These are phyloP conservation scores for Drosophila cognata DNA, from an alignment of 2,888 invertebrate species.

Conservation along the genomic window DNA sequence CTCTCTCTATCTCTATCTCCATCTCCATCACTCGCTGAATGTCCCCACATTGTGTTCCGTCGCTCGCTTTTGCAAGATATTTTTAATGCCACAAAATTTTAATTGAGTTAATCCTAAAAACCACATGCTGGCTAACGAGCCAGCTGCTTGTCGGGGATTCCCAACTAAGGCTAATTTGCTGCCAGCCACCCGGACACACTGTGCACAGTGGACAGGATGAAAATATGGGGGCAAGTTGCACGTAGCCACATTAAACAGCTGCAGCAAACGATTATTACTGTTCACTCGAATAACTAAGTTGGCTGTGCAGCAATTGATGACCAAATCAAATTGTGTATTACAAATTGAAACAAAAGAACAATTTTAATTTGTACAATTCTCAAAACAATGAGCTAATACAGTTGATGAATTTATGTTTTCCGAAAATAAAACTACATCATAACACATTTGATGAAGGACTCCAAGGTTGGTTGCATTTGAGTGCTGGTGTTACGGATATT, in stretches of 20 bases:
- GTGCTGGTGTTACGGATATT: slow-evolving; percentile 17
- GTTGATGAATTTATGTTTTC: background rate
- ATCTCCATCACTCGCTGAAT: background rate
- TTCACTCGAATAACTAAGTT: slow-evolving; percentile 57
- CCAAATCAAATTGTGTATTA: slow-evolving; percentile 1
- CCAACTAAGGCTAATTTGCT: slow-evolving; percentile 55
- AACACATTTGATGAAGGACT: slow-evolving; percentile 6
- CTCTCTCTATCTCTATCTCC: slow-evolving; percentile 30
- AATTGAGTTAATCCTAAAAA: slow-evolving; percentile 77
- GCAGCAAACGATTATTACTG: slow-evolving; percentile 71
- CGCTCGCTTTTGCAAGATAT: slow-evolving; percentile 54
- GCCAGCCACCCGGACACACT: background rate
- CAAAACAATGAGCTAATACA: too few relatives aligned
- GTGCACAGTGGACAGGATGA: slow-evolving; percentile 2
- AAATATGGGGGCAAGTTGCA: background rate
- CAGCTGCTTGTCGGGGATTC: slow-evolving; percentile 48
- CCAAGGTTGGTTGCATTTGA: slow-evolving; percentile 28
- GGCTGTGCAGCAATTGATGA: slow-evolving; percentile 40
- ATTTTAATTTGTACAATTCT: background rate
- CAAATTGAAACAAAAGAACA: slow-evolving; percentile 12
- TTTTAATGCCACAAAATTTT: slow-evolving; percentile 76
- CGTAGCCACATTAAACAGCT: slow-evolving; percentile 59
- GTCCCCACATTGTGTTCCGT: slow-evolving; percentile 23
- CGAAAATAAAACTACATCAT: background rate
- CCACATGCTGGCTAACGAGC: slow-evolving; percentile 78